Evolutionary conservation across 2,113 vertebrate species (phyloP).

Genomic region (Boleophthalmus pectinirostris): DNA sequence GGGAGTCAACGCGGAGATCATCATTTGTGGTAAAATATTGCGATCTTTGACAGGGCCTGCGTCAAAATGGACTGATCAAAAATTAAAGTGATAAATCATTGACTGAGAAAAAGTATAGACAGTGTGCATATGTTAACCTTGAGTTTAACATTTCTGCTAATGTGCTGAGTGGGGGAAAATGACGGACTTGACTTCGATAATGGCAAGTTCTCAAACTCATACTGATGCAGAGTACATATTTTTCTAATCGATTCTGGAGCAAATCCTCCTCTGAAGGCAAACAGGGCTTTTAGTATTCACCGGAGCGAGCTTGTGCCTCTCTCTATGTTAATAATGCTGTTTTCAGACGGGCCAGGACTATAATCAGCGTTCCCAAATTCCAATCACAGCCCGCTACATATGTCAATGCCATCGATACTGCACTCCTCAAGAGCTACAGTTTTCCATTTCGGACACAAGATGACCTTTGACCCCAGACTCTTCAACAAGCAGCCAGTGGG

Average conservation of each 20-base stretch:
- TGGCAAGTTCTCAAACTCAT: constrained; percentile 63
- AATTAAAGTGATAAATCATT: constrained; percentile 41
- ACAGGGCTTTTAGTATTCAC: constrained; percentile 71
- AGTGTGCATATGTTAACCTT: constrained; percentile 61
- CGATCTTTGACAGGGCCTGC: constrained; percentile 41
- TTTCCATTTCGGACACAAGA: constrained; percentile 46
- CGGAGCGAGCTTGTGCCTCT: constrained; percentile 42
- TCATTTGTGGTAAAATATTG: constrained; percentile 45
- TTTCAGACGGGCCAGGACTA: constrained; percentile 56
- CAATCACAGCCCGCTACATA: constrained; percentile 67
- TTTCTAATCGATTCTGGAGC: constrained; percentile 71
- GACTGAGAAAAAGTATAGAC: constrained; percentile 42
- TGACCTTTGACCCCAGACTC: constrained; percentile 50
- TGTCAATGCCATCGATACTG: constrained; percentile 68
- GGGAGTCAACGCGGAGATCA: constrained; percentile 30
- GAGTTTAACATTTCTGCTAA: constrained; percentile 53
- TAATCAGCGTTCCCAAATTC: constrained; percentile 75
- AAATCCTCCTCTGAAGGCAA: constrained; percentile 67
- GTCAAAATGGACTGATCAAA: constrained; percentile 44
- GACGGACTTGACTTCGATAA: constrained; percentile 54
- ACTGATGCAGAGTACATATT: constrained; percentile 78
- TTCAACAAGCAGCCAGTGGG: constrained; percentile 47
- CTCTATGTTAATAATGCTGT: constrained; percentile 72
- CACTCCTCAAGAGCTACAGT: constrained; percentile 25
- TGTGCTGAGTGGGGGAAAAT: constrained; percentile 63